phyloP scores from a whole-genome alignment of 1,140 invertebrate species.

The Calliopsis andreniformis region DNA sequence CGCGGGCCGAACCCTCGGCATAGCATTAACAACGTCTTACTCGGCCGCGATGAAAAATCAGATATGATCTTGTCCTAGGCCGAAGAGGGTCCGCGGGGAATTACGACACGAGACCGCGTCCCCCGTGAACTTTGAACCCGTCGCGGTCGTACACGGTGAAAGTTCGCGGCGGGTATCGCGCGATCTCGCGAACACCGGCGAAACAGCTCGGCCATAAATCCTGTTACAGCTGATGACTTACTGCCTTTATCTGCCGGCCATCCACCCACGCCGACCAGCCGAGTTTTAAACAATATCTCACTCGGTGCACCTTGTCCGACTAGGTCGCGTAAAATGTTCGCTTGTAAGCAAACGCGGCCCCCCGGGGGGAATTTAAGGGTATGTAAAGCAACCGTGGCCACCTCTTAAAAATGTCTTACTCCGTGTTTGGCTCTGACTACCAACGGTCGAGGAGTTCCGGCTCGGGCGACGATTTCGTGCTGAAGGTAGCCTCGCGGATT shows the following conservation, averaged over 20 bases:
- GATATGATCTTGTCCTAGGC: constrained; percentile 18
- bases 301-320: constrained; percentile 31
- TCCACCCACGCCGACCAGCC: constrained; percentile 25
- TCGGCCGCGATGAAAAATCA: constrained; percentile 39
- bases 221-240: constrained; percentile 33
- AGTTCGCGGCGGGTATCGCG: constrained; percentile 37
- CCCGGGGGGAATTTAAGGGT: neutral
- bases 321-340: constrained; percentile 20
- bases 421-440: neutral
- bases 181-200: constrained; percentile 17
- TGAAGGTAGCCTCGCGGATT: too few species aligned
- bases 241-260: constrained; percentile 34
- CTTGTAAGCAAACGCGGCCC: constrained; percentile 34
- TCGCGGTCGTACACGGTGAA: constrained; percentile 19
- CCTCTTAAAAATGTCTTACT: constrained; percentile 34
- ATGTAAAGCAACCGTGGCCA: neutral
- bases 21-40: constrained; percentile 45
- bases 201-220: constrained; percentile 37
- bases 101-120: neutral
- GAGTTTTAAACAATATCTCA: constrained; percentile 48
- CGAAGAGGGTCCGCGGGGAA: neutral
- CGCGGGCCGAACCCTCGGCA: neutral
- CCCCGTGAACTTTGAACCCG: constrained; percentile 44
- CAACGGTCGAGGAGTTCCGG: too few species aligned
- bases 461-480: too few species aligned